Evolutionary conservation across 2,113 vertebrate genomes (phyloP).

Genomic region (Chrysochloris asiatica): DNA sequence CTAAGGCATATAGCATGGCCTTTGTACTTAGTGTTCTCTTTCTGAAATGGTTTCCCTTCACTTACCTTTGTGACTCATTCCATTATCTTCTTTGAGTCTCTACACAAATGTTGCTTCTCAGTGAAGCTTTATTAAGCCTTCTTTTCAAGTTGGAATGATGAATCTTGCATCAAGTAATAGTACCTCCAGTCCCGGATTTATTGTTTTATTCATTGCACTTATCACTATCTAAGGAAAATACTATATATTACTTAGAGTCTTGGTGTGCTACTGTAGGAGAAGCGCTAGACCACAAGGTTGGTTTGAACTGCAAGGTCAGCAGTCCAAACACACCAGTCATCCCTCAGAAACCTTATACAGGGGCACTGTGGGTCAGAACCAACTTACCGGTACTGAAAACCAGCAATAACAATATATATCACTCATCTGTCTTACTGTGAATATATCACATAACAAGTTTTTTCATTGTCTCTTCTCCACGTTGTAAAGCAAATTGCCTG

Average conservation of each 20-base stretch:
- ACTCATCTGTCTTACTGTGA: no score
- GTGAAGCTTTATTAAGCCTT: not conserved
- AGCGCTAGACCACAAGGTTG: no score
- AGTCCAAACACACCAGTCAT: no score
- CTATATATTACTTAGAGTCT: not conserved
- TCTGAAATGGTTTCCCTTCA: not conserved
- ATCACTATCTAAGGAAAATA: not conserved
- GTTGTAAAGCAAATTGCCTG: not conserved
- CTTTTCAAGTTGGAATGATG: not conserved
- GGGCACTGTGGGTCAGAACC: no score
- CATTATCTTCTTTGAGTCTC: not conserved
- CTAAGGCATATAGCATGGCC: not conserved
- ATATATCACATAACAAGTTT: no score
- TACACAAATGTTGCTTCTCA: not conserved
- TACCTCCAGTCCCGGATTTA: not conserved
- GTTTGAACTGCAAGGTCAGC: no score
- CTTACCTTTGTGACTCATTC: not conserved
- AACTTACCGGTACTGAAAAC: no score
- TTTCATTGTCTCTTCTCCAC: not conserved
- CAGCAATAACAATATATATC: no score
- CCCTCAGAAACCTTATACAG: no score
- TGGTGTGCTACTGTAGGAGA: no score
- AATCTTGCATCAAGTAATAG: not conserved
- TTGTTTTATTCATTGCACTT: no score
- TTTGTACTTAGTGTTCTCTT: not conserved